Evolutionary conservation across 1,140 invertebrate species (phyloP).

Genomic region (Belonocnema kinseyi): DNA sequence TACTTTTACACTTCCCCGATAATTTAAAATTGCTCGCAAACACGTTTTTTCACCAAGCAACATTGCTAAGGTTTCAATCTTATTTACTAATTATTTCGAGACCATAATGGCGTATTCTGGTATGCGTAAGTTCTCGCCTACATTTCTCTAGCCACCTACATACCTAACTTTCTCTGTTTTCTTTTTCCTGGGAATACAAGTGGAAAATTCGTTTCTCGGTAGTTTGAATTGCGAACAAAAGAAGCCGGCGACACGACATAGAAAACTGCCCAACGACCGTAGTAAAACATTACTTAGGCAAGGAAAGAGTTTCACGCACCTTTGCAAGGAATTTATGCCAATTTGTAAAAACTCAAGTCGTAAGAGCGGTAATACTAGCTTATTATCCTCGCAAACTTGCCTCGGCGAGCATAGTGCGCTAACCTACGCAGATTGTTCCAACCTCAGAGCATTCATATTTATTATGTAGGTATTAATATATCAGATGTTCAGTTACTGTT

Average conservation of each 20-base stretch:
- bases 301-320: constrained; percentile 45
- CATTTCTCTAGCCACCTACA: background rate
- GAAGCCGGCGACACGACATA: background rate
- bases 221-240: constrained; percentile 20
- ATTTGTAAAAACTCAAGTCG: constrained; percentile 58
- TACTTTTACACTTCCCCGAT: no score
- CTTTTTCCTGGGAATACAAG: constrained; percentile 3
- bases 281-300: constrained; percentile 54
- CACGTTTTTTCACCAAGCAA: constrained; percentile 53
- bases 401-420: constrained; percentile 43
- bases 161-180: background rate
- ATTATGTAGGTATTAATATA: background rate
- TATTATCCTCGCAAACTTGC: constrained; percentile 64
- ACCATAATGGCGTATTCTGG: no score
- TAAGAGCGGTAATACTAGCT: constrained; percentile 54
- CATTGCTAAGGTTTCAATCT: constrained; percentile 52
- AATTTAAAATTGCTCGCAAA: constrained; percentile 35
- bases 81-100: constrained; percentile 34
- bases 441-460: constrained; percentile 28
- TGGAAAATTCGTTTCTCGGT: background rate
- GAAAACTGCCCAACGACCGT: constrained; percentile 10
- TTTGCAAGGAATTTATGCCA: constrained; percentile 53
- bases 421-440: constrained; percentile 43
- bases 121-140: background rate
- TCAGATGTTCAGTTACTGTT: no score